Evolutionary conservation across 2,797 vertebrate genomes (phyloP).

Genomic region (Lophotriccus pileatus): DNA sequence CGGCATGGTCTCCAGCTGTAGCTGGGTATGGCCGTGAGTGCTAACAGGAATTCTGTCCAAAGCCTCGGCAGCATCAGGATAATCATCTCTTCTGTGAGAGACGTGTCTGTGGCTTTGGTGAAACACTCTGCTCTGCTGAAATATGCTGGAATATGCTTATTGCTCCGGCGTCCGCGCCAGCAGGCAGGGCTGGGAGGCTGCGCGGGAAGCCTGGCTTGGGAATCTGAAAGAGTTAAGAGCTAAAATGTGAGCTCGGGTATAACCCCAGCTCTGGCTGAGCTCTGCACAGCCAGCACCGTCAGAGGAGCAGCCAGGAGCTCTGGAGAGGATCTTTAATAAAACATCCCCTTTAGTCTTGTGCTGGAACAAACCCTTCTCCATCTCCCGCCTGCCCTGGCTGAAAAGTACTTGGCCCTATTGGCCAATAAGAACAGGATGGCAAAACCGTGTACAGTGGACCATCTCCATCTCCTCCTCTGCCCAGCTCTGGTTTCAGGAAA

Average conservation of each 20-base stretch:
- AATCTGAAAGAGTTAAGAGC: background rate
- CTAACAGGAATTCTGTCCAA: background rate
- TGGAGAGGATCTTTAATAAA: background rate
- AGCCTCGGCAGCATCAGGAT: background rate
- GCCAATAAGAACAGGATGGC: background rate
- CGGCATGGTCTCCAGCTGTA: background rate
- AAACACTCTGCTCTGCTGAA: background rate
- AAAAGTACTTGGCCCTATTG: background rate
- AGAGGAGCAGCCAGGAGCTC: background rate
- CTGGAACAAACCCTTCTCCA: background rate
- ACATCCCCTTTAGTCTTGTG: background rate
- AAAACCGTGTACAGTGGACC: background rate
- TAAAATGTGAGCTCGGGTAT: background rate
- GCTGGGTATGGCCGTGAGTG: background rate
- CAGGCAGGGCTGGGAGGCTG: conserved; percentile 23
- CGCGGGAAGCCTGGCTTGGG: background rate
- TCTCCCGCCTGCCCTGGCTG: background rate
- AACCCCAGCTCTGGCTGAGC: background rate
- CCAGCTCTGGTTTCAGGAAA: background rate
- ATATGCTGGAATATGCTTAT: background rate
- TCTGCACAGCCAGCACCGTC: background rate
- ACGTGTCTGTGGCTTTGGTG: conserved; percentile 17
- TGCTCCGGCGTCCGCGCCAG: background rate
- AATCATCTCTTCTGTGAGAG: background rate
- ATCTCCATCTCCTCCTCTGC: background rate